Evolutionary conservation across 2,797 vertebrate genomes (phyloP).

Genomic region (Gallinago nigripennis): DNA sequence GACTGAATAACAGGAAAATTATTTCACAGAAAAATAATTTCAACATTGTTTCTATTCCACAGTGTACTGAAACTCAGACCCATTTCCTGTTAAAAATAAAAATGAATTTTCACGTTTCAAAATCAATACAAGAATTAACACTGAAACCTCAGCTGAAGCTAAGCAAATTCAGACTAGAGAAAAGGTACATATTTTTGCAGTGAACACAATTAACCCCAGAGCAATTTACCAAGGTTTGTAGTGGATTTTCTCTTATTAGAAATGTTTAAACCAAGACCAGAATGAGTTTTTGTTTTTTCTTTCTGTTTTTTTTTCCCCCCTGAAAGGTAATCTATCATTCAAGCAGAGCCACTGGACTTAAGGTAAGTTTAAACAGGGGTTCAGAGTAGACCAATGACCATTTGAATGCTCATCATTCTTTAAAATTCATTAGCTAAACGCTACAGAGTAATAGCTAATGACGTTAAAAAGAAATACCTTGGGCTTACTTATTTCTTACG

Average conservation of each 20-base stretch:
- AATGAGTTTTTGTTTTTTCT: not conserved
- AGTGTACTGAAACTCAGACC: not conserved
- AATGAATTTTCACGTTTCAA: constrained; percentile 17
- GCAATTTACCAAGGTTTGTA: constrained; percentile 20
- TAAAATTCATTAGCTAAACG: not conserved
- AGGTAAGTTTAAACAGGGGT: not conserved
- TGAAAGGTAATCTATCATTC: not conserved
- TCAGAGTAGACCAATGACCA: not conserved
- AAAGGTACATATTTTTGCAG: constrained; percentile 1
- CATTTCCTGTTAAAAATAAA: constrained; percentile 37
- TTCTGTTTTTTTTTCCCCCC: not conserved
- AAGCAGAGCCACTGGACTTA: not conserved
- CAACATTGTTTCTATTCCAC: constrained; percentile 11
- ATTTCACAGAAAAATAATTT: constrained; percentile 43
- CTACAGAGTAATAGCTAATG: not conserved
- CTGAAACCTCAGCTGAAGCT: not conserved
- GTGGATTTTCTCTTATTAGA: constrained; percentile 27
- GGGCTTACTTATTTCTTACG: not conserved
- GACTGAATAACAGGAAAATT: constrained; percentile 17
- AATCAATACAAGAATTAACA: constrained; percentile 47
- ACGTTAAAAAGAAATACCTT: not conserved
- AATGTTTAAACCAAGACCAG: constrained; percentile 2
- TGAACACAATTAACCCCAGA: constrained; percentile 32
- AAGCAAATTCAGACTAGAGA: constrained; percentile 33
- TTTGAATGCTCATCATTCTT: not conserved